Percentiles rank a stretch among this genome's conserved stretches.
phyloP scores from a whole-genome alignment of 2,797 vertebrate species.

The Tenualosa thibaudeaui region DNA sequence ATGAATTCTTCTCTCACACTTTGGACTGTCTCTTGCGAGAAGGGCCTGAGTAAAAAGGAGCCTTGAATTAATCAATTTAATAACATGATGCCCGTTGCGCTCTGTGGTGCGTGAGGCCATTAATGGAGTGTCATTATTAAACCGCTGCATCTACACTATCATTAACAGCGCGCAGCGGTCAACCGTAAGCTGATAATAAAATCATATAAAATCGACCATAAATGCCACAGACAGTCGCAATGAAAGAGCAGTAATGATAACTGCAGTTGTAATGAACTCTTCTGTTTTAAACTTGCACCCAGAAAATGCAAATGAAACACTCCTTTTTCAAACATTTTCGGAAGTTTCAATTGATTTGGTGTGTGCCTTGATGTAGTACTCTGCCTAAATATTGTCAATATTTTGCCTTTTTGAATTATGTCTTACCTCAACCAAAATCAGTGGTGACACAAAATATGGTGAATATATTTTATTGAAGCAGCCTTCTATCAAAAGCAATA shows the following conservation, averaged over 20 bases:
- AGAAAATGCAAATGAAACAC: too few relatives aligned
- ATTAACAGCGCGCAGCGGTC: slow-evolving; percentile 74
- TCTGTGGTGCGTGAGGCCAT: slow-evolving; percentile 64
- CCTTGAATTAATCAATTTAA: slow-evolving; percentile 75
- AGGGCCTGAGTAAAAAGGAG: slow-evolving; percentile 38
- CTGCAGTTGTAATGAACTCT: slow-evolving; percentile 66
- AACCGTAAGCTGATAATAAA: slow-evolving; percentile 74
- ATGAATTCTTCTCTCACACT: too few relatives aligned
- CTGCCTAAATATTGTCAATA: not conserved
- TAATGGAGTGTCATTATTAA: slow-evolving; percentile 79
- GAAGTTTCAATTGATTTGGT: not conserved
- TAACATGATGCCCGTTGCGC: slow-evolving; percentile 72
- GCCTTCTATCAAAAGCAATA: slow-evolving; percentile 63
- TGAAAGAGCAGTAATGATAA: slow-evolving; percentile 69
- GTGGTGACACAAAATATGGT: slow-evolving; percentile 36
- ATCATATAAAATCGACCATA: slow-evolving; percentile 71
- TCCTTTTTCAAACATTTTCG: not conserved
- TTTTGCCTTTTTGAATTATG: not conserved
- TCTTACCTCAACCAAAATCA: slow-evolving; percentile 57
- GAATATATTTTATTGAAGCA: slow-evolving; percentile 54
- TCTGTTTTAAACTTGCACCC: slow-evolving; percentile 18
- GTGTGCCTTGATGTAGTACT: not conserved
- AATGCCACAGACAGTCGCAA: slow-evolving; percentile 71
- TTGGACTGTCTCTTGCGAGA: not conserved
- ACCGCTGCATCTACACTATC: slow-evolving; percentile 66